Conservation (phyloP, 1,140 invertebrate species). For the Odontomachus brunneus region DNA sequence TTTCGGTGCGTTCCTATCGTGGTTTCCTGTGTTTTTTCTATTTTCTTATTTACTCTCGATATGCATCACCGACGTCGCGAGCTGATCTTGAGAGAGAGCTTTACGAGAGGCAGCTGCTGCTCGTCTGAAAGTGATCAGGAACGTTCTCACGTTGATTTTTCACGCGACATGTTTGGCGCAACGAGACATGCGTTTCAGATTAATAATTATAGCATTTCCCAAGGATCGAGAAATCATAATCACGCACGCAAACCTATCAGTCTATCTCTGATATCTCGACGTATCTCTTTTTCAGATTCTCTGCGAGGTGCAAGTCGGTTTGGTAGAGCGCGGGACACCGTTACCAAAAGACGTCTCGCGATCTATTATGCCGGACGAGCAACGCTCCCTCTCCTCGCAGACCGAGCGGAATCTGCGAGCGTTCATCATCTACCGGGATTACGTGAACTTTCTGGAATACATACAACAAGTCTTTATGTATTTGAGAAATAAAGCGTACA, state of each 20-base stretch:
- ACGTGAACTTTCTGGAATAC: slow-evolving; percentile 88
- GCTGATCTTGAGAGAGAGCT: slow-evolving; percentile 7
- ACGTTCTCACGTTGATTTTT: not conserved
- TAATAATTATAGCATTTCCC: too few relatives aligned
- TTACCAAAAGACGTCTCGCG: slow-evolving; percentile 85
- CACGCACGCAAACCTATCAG: too few relatives aligned
- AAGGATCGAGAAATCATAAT: too few relatives aligned
- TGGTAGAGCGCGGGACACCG: slow-evolving; percentile 86
- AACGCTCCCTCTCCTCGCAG: slow-evolving; percentile 56
- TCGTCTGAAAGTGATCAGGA: too few relatives aligned
- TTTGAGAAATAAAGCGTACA: too few relatives aligned
- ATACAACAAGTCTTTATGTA: slow-evolving; percentile 86
- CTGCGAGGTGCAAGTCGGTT: slow-evolving; percentile 86
- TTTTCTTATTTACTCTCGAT: slow-evolving; percentile 1
- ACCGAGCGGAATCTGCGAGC: slow-evolving; percentile 87
- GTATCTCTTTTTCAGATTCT: slow-evolving; percentile 82
- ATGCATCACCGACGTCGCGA: not conserved
- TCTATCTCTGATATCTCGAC: not conserved
- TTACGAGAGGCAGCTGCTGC: not conserved
- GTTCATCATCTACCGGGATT: slow-evolving; percentile 89
- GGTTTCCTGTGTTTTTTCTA: slow-evolving; percentile 42
- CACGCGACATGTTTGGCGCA: not conserved
- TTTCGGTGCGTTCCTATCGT: slow-evolving; percentile 15
- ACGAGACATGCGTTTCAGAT: too few relatives aligned
- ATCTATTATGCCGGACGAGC: slow-evolving; percentile 86